Evolutionary conservation across 2,797 vertebrate species (phyloP), one percentile per base, ranked within the genome.

Genomic region (Rhinogobio ventralis): DNA sequence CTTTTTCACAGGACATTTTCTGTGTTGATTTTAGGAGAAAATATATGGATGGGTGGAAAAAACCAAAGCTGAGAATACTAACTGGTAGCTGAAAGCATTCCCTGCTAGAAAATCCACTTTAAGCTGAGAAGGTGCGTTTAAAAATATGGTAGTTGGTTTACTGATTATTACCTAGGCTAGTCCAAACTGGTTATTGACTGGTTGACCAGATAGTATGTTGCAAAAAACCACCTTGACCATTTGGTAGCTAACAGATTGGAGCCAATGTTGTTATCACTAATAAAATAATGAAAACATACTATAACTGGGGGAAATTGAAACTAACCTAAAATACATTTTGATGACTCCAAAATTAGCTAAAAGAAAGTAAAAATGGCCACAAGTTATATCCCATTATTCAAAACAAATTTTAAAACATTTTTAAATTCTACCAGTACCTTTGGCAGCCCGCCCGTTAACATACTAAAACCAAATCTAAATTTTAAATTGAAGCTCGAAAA

Each of bases 11-110:
- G 25, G n/a, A 42, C 46, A 42, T 71, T 69, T 73, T 51, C 5
- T 75, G 49, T 55, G 49, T 55, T 75, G 28, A 75, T 23, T 14
- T 13, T 55, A 75, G 30, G 72, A 75, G 73, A 36, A 73, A 36
- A 75, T 75, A 1, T 39, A 55, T 36, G 20, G 73, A 36, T 42
- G 46, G 9, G 5, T 10, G 9, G 8, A 4, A 30, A 28, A 51
- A 53, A 36, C 20, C 7, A 4, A 3, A 25, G 53, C 30, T n/a
- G 49, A 74, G 49, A 53, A 10, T 49, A 74, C 46, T 53, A 51
- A 75, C 8, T 74, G 19, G 33, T 51, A 53, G 5, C 72, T 53
- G 19, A 75, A 76, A 42, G 33, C 53, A 76, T n/a, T 25, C 7
- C 73, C 53, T 60, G 33, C 14, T 53, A 23, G 3, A 75, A 53